Percentiles rank a stretch among this genome's conserved stretches.
Conservation (phyloP, 1,140 invertebrate genomes). For the Aphelenchoides besseyi region DNA sequence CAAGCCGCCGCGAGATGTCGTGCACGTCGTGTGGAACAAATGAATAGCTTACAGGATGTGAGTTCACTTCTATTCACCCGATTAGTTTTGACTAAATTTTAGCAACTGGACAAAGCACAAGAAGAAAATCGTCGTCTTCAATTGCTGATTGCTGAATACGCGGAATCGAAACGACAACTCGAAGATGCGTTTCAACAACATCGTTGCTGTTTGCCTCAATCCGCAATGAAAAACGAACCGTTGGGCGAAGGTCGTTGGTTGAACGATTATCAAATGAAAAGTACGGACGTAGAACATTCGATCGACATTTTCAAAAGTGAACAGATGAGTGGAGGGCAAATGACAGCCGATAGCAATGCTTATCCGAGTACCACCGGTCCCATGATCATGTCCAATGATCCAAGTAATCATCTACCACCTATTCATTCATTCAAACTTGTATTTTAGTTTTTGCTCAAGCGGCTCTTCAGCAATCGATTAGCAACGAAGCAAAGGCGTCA, state of each 20-base stretch:
- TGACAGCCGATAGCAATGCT: background rate
- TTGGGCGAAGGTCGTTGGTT: background rate
- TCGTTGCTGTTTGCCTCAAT: background rate
- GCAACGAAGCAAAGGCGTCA: background rate
- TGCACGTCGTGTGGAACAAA: background rate
- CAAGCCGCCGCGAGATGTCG: slow-evolving; percentile 9
- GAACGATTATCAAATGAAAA: background rate
- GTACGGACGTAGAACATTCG: background rate
- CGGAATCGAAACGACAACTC: background rate
- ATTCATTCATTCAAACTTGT: background rate
- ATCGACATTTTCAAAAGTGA: slow-evolving; percentile 5
- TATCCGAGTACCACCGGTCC: background rate
- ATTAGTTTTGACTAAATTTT: background rate
- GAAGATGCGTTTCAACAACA: background rate
- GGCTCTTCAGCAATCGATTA: background rate
- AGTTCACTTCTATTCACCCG: background rate
- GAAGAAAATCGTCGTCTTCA: background rate
- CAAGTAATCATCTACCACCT: background rate
- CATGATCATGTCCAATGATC: slow-evolving; percentile 6
- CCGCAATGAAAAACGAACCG: background rate
- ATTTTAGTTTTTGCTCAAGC: background rate
- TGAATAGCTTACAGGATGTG: background rate
- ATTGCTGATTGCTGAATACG: background rate
- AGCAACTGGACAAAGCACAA: background rate
- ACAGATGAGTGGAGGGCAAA: background rate